These are phyloP conservation scores for Ardeotis arabs DNA, from an alignment of 2,113 vertebrate genomes.

Conservation along the genomic window DNA sequence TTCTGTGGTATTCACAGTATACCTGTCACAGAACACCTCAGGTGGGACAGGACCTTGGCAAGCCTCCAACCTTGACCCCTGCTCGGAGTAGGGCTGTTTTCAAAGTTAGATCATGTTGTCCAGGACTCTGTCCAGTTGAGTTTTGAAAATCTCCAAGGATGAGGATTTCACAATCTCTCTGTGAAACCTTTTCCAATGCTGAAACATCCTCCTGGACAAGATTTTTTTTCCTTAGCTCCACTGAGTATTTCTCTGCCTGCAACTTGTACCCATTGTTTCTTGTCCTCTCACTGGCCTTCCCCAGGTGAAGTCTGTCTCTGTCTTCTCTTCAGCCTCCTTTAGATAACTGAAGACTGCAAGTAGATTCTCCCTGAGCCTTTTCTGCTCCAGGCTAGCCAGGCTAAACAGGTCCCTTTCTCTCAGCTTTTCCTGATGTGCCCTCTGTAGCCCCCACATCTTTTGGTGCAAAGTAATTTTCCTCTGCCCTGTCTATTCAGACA, in stretches of 20 bases:
- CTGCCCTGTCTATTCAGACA: background rate
- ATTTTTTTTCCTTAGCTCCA: background rate
- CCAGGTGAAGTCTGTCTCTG: background rate
- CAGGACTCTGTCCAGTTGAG: background rate
- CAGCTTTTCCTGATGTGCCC: background rate
- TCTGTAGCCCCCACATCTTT: background rate
- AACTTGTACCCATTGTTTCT: background rate
- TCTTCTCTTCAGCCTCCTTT: background rate
- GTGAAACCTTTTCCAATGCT: background rate
- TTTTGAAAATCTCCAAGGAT: background rate
- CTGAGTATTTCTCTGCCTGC: background rate
- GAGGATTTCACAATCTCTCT: background rate
- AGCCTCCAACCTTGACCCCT: background rate
- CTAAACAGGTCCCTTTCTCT: background rate
- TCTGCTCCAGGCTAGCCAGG: background rate
- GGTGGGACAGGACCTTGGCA: background rate
- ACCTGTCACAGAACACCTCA: background rate
- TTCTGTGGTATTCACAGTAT: background rate
- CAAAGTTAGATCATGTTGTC: background rate
- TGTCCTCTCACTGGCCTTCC: background rate
- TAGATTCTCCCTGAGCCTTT: background rate
- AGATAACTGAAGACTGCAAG: background rate
- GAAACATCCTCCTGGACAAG: background rate
- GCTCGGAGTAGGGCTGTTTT: background rate
- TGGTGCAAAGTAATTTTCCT: background rate